Percentiles rank a stretch among this genome's conserved stretches.
Conservation (phyloP, 2,888 invertebrate species). For the Omphaloscelis lunosa region DNA sequence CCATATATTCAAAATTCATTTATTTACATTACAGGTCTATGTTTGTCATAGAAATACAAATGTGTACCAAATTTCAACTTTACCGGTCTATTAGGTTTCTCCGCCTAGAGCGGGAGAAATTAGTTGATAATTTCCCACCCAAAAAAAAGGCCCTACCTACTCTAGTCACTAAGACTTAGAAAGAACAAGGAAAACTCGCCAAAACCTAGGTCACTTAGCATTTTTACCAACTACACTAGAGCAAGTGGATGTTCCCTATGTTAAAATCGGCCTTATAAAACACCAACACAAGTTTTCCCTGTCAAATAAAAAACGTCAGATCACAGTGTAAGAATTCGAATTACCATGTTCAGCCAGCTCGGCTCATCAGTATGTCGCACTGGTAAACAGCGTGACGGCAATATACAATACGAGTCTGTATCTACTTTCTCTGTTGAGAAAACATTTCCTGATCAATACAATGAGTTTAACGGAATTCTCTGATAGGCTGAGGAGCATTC, state of each 20-base stretch:
- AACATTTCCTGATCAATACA: slow-evolving; percentile 56
- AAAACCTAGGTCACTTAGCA: not conserved
- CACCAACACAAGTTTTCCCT: not conserved
- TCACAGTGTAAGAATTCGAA: slow-evolving; percentile 51
- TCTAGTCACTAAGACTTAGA: not conserved
- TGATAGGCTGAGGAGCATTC: not conserved
- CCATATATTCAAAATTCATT: too few relatives aligned
- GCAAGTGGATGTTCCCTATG: not conserved
- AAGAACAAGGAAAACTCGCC: not conserved
- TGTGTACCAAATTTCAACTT: too few relatives aligned
- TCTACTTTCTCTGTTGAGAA: slow-evolving; percentile 59
- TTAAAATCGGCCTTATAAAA: not conserved
- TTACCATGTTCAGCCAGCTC: slow-evolving; percentile 55
- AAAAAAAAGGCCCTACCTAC: not conserved
- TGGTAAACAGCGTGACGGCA: slow-evolving; percentile 54
- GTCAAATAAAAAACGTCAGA: slow-evolving; percentile 23
- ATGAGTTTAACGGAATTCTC: slow-evolving; percentile 19
- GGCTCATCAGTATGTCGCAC: slow-evolving; percentile 52
- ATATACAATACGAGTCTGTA: slow-evolving; percentile 31
- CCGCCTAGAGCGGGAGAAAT: too few relatives aligned
- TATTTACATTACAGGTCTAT: too few relatives aligned
- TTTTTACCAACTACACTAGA: not conserved
- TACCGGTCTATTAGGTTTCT: too few relatives aligned
- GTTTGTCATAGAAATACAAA: too few relatives aligned
- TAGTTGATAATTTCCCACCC: too few relatives aligned